These are phyloP conservation scores for Stenurella melanura DNA, from an alignment of 2,888 invertebrate species.

Conservation along the genomic window DNA sequence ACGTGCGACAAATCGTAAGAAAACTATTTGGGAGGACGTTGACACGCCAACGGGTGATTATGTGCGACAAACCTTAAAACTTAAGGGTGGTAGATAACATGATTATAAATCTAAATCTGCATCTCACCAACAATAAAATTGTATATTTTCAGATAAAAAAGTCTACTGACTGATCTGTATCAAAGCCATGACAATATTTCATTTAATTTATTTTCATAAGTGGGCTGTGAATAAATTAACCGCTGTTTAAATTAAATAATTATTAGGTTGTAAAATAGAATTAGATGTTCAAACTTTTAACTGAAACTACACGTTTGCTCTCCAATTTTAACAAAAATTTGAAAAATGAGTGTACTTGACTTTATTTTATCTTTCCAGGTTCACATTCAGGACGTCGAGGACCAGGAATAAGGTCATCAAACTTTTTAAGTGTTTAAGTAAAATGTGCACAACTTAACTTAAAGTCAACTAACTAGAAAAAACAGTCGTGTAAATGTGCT, in stretches of 20 bases:
- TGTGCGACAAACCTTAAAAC: background rate
- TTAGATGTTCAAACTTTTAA: conserved; percentile 3
- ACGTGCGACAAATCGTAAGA: background rate
- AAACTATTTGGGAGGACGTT: background rate
- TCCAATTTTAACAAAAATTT: conserved; percentile 2
- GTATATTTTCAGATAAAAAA: background rate
- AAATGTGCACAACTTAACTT: conserved; percentile 31
- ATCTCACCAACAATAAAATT: background rate
- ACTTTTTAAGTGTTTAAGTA: conserved; percentile 27
- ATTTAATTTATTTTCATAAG: background rate
- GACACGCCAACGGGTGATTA: background rate
- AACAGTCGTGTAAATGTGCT: conserved; percentile 20
- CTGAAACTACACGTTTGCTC: conserved; percentile 8
- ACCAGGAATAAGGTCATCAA: background rate
- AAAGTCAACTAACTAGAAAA: conserved; percentile 1
- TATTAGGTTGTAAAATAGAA: conserved; percentile 11
- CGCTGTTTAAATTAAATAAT: background rate
- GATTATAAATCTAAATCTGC: background rate
- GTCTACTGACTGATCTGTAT: background rate
- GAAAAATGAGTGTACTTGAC: background rate
- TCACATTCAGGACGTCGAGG: conserved; percentile 17
- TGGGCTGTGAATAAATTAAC: background rate
- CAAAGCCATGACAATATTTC: too few relatives aligned
- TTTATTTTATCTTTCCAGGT: conserved; percentile 27
- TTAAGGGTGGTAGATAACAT: background rate